A percentile compares a stretch with the other conserved stretches of the same genome.
Conservation (phyloP, 92 coral and sea anemone species). For the Pocillopora grandis region DNA sequence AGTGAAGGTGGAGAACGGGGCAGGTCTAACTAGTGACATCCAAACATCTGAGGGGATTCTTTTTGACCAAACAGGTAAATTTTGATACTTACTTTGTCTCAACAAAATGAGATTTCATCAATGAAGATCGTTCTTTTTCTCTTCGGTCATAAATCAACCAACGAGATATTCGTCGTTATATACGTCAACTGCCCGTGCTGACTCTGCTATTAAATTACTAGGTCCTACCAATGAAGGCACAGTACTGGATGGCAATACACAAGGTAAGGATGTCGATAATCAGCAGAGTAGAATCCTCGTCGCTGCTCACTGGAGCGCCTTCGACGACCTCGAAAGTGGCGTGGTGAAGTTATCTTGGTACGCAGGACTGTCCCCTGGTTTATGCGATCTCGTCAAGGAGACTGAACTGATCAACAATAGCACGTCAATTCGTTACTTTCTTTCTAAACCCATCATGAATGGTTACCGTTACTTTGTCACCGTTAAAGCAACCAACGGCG, state of each 20-base stretch:
- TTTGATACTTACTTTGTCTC: not conserved
- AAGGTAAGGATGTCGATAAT: conserved; percentile 48
- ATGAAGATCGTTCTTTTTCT: no score
- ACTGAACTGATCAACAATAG: conserved; percentile 33
- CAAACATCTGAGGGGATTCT: conserved; percentile 71
- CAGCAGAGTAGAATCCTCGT: conserved; percentile 62
- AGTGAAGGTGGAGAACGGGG: conserved; percentile 65
- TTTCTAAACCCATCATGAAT: conserved; percentile 52
- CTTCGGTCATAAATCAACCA: no score
- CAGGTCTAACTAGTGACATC: conserved; percentile 64
- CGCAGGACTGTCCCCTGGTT: conserved; percentile 61
- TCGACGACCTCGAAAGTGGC: conserved; percentile 88
- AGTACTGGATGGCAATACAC: conserved; percentile 59
- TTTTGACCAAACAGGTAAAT: conserved; percentile 79
- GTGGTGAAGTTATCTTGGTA: conserved; percentile 69
- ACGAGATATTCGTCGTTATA: no score
- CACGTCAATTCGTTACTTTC: conserved; percentile 36
- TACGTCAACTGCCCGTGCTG: no score
- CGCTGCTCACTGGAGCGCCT: conserved; percentile 67
- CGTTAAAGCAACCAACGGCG: conserved; percentile 81
- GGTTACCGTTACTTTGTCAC: conserved; percentile 76
- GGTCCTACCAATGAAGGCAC: conserved; percentile 54
- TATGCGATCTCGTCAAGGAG: conserved; percentile 61
- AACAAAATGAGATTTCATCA: no score
- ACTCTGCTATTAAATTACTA: conserved; percentile 12